Conservation (phyloP, 2,888 invertebrate species). For the Sussaba pulchella region DNA sequence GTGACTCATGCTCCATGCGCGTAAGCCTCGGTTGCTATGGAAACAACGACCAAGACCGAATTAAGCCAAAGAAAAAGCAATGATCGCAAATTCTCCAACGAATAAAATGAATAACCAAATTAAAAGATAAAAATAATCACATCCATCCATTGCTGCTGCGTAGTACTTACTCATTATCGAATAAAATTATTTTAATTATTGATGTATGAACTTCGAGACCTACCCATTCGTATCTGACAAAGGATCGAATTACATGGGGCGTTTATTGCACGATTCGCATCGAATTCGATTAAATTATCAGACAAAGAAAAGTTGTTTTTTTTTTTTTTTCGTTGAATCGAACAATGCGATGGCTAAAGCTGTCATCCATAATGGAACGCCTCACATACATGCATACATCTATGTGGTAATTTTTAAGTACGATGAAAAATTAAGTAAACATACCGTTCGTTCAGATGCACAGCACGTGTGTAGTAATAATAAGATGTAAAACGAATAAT, state of each 20-base stretch:
- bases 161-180: background rate
- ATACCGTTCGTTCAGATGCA: constrained; percentile 63
- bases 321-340: background rate
- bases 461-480: constrained; percentile 54
- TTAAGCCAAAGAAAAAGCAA: constrained; percentile 20
- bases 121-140: background rate
- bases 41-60: constrained; percentile 46
- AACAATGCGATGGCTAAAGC: background rate
- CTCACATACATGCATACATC: constrained; percentile 20
- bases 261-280: background rate
- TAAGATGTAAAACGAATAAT: constrained; percentile 45
- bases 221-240: background rate
- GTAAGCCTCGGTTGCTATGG: constrained; percentile 53
- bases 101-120: background rate
- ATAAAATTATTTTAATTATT: background rate
- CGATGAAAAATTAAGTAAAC: constrained; percentile 27
- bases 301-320: background rate
- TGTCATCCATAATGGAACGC: background rate
- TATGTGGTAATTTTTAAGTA: too few species aligned
- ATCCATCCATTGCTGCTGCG: background rate
- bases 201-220: background rate
- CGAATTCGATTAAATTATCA: background rate
- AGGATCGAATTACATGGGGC: constrained; percentile 51
- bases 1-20: background rate
- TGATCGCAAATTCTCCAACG: constrained; percentile 4